Evolutionary conservation across 2,113 vertebrate species (phyloP).

Genomic region (Nettapus auritus): DNA sequence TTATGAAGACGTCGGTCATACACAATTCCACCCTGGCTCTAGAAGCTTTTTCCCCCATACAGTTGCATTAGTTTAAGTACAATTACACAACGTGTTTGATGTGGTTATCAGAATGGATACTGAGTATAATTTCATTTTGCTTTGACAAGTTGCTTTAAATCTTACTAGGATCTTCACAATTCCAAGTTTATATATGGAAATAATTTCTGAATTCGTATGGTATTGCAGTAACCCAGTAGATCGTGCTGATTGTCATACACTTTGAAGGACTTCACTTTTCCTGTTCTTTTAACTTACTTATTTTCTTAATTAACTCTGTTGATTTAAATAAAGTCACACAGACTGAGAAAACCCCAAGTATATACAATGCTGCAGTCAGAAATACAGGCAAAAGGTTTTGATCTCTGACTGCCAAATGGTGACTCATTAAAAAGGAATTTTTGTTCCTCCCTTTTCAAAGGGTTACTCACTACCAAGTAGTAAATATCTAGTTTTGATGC

Average conservation of each 20-base stretch:
- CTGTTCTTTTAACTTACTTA: neutral
- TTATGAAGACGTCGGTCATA: neutral
- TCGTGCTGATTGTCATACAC: neutral
- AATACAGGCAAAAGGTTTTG: slow-evolving; percentile 61
- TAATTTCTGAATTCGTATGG: neutral
- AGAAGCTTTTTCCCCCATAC: neutral
- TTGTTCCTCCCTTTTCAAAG: slow-evolving; percentile 58
- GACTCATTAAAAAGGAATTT: slow-evolving; percentile 74
- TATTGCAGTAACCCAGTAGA: neutral
- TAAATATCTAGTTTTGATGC: slow-evolving; percentile 67
- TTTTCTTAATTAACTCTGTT: slow-evolving; percentile 19
- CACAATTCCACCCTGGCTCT: neutral
- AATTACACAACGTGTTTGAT: neutral
- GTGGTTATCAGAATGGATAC: neutral
- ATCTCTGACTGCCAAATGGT: slow-evolving; percentile 65
- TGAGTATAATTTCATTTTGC: neutral
- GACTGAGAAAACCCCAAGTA: neutral
- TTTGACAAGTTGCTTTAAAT: slow-evolving; percentile 18
- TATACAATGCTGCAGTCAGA: slow-evolving; percentile 29
- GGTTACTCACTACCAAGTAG: slow-evolving; percentile 50
- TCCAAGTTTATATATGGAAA: neutral
- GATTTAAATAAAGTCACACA: slow-evolving; percentile 25
- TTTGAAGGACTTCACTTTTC: neutral
- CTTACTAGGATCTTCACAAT: neutral
- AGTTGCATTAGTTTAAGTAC: neutral